Conservation (phyloP, 2,888 invertebrate genomes). For the Cheilosia soror region DNA sequence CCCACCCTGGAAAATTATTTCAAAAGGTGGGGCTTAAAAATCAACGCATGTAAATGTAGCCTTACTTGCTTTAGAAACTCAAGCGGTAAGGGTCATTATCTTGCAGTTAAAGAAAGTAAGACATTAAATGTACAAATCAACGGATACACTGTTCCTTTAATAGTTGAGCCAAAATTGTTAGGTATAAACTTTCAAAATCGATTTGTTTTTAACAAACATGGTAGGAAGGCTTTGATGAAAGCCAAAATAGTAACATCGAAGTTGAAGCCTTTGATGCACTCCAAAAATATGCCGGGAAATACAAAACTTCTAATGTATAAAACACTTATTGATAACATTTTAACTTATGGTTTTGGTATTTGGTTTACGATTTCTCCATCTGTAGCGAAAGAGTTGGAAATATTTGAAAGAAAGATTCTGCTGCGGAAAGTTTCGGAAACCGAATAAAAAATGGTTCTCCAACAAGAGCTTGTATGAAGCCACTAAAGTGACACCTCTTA, state of each 20-base stretch:
- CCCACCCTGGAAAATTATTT: background rate
- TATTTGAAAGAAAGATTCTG: conserved; percentile 4
- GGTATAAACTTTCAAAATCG: background rate
- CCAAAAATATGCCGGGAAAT: background rate
- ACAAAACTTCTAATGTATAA: conserved; percentile 1
- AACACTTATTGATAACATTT: background rate
- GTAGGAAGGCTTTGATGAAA: too few relatives aligned
- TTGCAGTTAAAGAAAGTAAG: background rate
- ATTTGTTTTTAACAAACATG: conserved; percentile 1
- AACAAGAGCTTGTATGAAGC: background rate
- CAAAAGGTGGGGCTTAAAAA: too few relatives aligned
- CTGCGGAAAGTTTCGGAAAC: background rate
- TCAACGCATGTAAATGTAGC: too few relatives aligned
- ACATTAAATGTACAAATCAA: too few relatives aligned
- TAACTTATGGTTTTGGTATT: conserved; percentile 14
- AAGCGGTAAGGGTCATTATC: background rate
- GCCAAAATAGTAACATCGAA: background rate
- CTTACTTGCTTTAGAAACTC: too few relatives aligned
- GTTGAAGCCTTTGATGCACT: background rate
- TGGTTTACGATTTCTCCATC: conserved; percentile 18
- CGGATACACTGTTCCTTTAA: too few relatives aligned
- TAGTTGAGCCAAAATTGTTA: background rate
- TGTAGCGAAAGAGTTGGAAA: conserved; percentile 15
- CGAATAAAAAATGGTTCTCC: background rate
- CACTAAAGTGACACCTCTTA: background rate